phyloP scores from a whole-genome alignment of 2,888 invertebrate genomes.

The Nineta flava region DNA sequence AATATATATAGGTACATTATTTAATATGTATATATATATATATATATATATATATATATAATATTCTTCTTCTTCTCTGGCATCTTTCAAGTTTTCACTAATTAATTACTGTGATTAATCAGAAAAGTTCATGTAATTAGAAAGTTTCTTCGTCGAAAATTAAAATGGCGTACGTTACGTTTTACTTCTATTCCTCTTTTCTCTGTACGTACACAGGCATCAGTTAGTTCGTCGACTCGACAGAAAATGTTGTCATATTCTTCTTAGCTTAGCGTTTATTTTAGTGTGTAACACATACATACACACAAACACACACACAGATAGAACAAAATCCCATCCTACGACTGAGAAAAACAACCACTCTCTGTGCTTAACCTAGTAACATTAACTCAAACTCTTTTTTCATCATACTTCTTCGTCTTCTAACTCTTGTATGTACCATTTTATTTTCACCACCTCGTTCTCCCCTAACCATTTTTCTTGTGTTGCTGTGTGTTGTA shows the following conservation, averaged over 20 bases:
- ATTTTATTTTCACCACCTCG: too few species aligned
- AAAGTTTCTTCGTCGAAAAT: slow-evolving; percentile 36
- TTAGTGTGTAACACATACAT: not conserved
- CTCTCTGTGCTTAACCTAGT: too few species aligned
- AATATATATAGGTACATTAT: too few species aligned
- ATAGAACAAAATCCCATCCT: not conserved
- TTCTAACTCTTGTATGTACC: too few species aligned
- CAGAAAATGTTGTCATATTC: not conserved
- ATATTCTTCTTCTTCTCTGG: too few species aligned
- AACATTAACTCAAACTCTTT: too few species aligned
- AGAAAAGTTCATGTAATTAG: slow-evolving; percentile 39
- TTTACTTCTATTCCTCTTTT: not conserved
- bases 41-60: too few species aligned
- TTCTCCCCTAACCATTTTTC: too few species aligned
- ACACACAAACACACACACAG: not conserved
- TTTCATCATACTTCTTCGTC: too few species aligned
- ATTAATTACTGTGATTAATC: slow-evolving; percentile 44
- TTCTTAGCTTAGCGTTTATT: not conserved
- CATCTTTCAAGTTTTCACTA: slow-evolving; percentile 21
- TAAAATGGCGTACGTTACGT: slow-evolving; percentile 27
- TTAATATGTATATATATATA: too few species aligned
- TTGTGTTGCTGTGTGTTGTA: too few species aligned
- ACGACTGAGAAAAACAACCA: not conserved
- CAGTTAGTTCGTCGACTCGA: not conserved
- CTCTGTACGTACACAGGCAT: not conserved